These are phyloP conservation scores for Alouatta caraya DNA, from an alignment of 2,797 vertebrate species.

Conservation along the genomic window DNA sequence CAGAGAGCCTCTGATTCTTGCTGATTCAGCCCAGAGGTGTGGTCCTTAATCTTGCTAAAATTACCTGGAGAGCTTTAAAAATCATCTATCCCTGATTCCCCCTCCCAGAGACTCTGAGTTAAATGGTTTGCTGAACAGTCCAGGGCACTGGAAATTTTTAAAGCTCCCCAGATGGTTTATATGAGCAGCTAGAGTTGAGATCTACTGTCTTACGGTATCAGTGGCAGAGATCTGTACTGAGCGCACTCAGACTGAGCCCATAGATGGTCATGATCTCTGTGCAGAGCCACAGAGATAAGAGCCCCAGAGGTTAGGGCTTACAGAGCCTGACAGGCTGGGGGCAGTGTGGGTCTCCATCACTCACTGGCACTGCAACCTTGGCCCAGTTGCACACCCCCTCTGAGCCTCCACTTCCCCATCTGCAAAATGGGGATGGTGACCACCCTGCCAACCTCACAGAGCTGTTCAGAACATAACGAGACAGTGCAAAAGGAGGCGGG, in stretches of 20 bases:
- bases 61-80: background rate
- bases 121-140: background rate
- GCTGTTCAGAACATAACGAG: background rate
- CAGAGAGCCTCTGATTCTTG: background rate
- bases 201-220: background rate
- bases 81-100: background rate
- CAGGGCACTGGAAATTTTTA: background rate
- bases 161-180: background rate
- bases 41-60: background rate
- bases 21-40: background rate
- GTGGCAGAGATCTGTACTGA: background rate
- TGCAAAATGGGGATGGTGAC: background rate
- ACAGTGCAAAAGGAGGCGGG: background rate
- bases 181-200: background rate
- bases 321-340: background rate
- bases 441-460: background rate
- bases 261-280: background rate
- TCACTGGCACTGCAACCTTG: background rate
- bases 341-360: background rate
- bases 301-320: background rate
- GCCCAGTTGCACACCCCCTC: no score
- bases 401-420: background rate
- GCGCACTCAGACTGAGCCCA: background rate
- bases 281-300: no score
- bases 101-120: background rate